A percentile compares a stretch with the other conserved stretches of the same genome.
These are phyloP conservation scores for Allobates femoralis DNA, from an alignment of 2,797 vertebrate species.

Conservation along the genomic window DNA sequence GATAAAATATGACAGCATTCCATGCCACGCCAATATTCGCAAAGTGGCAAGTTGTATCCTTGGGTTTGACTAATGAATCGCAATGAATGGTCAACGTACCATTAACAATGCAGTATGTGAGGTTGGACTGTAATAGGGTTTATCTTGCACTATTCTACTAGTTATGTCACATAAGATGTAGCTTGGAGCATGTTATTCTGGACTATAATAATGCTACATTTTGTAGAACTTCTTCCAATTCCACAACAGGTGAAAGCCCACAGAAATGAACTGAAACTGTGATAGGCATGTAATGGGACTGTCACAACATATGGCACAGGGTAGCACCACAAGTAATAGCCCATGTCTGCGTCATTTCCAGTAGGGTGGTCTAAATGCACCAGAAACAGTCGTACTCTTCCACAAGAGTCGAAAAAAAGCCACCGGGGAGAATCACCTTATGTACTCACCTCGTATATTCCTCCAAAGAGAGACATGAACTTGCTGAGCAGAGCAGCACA, in stretches of 20 bases:
- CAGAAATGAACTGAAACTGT: neutral
- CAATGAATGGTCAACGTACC: neutral
- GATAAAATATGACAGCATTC: no score
- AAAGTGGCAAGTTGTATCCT: no score
- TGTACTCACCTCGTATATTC: slow-evolving; percentile 90
- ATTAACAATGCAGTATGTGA: neutral
- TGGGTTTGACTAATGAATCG: neutral
- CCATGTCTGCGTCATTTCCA: neutral
- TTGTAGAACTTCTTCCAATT: neutral
- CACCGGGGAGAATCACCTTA: slow-evolving; percentile 2
- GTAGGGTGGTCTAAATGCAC: neutral
- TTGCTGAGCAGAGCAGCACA: slow-evolving; percentile 94
- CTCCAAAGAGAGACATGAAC: slow-evolving; percentile 96
- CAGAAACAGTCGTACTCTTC: neutral
- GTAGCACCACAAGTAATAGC: neutral
- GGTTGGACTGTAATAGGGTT: neutral
- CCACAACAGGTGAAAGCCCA: neutral
- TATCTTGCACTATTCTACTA: neutral
- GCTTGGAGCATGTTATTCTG: neutral
- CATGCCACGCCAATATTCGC: no score
- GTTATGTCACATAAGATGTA: neutral
- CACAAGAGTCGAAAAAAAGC: neutral
- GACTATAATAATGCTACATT: neutral
- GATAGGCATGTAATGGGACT: neutral
- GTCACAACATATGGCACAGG: neutral